Base-by-base conservation (phyloP, 2,113 vertebrate genomes). In the Thermophis baileyi region DNA sequence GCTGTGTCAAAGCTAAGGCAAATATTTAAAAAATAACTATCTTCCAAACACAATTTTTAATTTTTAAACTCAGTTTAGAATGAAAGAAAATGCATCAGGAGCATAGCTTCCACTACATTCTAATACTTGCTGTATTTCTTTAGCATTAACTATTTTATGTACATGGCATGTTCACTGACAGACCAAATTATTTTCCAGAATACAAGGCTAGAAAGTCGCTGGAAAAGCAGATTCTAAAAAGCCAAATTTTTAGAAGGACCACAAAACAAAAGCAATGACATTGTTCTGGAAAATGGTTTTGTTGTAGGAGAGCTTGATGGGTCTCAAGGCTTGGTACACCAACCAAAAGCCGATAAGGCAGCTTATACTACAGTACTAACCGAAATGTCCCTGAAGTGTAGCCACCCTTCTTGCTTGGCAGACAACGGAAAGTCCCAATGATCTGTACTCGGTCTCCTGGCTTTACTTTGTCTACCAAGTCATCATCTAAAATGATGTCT, bases 381-480 rank as follows among this genome's bases (percentile, higher is more conserved):
- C 99, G 98, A 97, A 99, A 99, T 0, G 99, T 99, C 22, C 99
- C 99, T 0, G 99, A 99, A 6, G 99, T 99, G 94, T 99, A 99
- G 3, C 99, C 99, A 0, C 98, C 99, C 91, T 99, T 99, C 98
- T 99, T 99, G 18, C 98, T 98, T 0, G 99, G 99, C 94, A 99
- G 97, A 93, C 99, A 99, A 93, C 99, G 99, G 95, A 99, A 99
- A 0, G 99, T 99, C 1, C 99, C 99, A 1, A 99, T 96, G 60
- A 99, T 98, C 97, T 99, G 99, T 55, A 99, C 97, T 0, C 99
- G 93, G 96, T 99, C 99, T 6, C 99, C 99, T 0, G 99, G 99
- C 93, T 99, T 99, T 88, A 98, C 98, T 47, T 85, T 89, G 51
- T 99, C 99, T 95, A 99, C 99, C 95, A 99, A 97, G 95, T 99